phyloP scores from a whole-genome alignment of 2,113 vertebrate genomes.

The Colius striatus region DNA sequence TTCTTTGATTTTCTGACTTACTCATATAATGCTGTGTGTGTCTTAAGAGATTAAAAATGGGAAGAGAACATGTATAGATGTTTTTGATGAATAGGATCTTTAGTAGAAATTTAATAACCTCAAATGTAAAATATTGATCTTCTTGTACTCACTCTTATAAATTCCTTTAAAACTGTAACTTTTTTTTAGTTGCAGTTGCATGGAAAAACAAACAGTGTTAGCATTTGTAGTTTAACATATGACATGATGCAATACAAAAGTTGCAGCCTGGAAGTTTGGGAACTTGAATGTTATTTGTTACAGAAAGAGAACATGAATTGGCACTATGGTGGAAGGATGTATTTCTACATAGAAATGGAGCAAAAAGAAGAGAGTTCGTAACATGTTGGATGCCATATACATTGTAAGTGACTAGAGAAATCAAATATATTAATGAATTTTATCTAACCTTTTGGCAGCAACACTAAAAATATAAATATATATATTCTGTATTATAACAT shows the following conservation, averaged over 20 bases:
- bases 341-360: neutral
- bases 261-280: constrained; percentile 22
- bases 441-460: neutral
- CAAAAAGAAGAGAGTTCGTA: neutral
- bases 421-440: neutral
- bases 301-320: neutral
- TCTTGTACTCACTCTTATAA: constrained; percentile 15
- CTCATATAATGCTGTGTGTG: neutral
- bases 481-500: neutral
- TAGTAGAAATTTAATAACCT: constrained; percentile 68
- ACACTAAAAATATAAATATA: neutral
- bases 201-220: constrained; percentile 35
- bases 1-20: constrained; percentile 55
- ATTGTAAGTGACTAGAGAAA: neutral
- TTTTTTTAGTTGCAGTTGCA: neutral
- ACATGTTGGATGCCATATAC: neutral
- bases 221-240: neutral
- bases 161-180: constrained; percentile 38
- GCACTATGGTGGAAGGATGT: neutral
- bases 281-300: constrained; percentile 3
- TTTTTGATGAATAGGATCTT: constrained; percentile 61
- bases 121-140: constrained; percentile 65
- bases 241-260: neutral
- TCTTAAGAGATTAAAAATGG: constrained; percentile 51
- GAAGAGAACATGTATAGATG: constrained; percentile 3